phyloP scores from a whole-genome alignment of 2,113 vertebrate genomes.

The Phoxinus phoxinus region DNA sequence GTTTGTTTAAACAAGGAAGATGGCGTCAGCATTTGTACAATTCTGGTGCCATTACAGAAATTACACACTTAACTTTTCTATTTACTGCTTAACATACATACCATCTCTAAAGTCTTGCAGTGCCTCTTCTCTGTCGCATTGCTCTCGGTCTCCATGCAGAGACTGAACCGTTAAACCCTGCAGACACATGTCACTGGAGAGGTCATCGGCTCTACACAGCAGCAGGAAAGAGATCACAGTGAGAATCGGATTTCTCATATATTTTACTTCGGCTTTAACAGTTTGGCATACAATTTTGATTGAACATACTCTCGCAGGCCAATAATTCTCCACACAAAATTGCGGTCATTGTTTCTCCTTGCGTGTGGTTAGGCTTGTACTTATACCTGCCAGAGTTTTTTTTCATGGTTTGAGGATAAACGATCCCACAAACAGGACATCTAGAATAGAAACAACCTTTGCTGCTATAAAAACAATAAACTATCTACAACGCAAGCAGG shows the following conservation, averaged over 20 bases:
- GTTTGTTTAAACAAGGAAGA: not conserved
- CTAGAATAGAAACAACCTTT: not conserved
- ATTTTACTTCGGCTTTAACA: not conserved
- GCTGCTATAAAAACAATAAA: not conserved
- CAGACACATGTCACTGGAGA: constrained; percentile 90
- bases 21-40: not conserved
- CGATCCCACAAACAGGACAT: not conserved
- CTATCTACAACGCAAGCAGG: not conserved
- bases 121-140: constrained; percentile 90
- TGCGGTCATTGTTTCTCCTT: not conserved
- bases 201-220: constrained; percentile 86
- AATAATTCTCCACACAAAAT: not conserved
- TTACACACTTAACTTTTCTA: not conserved
- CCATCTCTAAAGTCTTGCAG: constrained; percentile 90
- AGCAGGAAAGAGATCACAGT: not conserved
- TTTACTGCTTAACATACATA: constrained; percentile 57
- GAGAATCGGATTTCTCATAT: not conserved
- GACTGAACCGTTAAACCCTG: constrained; percentile 88
- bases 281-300: not conserved
- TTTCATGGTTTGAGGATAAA: not conserved
- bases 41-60: not conserved
- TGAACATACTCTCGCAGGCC: no score
- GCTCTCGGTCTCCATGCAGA: constrained; percentile 91
- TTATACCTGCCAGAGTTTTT: no score
- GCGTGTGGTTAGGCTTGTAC: not conserved